Conservation (phyloP, 2,888 invertebrate genomes). For the Ornithoptera alexandrae region DNA sequence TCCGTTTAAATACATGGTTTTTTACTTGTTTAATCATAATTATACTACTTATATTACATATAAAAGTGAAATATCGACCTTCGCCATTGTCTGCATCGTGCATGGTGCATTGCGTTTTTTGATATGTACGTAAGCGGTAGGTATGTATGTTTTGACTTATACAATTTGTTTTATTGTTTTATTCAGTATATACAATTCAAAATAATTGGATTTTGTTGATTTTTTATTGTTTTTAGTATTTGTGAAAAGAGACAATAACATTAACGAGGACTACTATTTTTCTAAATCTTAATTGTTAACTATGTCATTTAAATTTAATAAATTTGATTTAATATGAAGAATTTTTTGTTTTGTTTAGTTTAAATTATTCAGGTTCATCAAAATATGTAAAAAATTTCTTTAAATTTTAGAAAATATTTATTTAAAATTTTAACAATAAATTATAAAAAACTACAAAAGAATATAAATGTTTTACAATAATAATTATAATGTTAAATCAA, state of each 20-base stretch:
- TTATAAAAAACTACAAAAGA: background rate
- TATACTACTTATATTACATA: slow-evolving; percentile 42
- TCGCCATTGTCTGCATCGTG: slow-evolving; percentile 80
- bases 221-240: background rate
- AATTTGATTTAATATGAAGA: background rate
- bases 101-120: slow-evolving; percentile 78
- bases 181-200: slow-evolving; percentile 1
- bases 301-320: background rate
- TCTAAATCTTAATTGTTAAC: background rate
- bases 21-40: slow-evolving; percentile 22
- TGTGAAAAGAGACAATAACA: background rate
- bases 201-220: background rate
- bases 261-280: background rate
- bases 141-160: slow-evolving; percentile 30
- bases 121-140: slow-evolving; percentile 47
- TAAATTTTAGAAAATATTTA: background rate
- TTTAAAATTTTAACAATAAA: background rate
- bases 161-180: slow-evolving; percentile 23
- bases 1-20: slow-evolving; percentile 34
- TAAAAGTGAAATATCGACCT: slow-evolving; percentile 69
- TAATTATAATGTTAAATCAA: background rate
- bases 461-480: background rate
- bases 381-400: background rate
- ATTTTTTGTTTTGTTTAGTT: background rate
- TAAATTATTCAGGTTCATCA: background rate